A percentile compares a stretch with the other conserved stretches of the same genome.
Evolutionary conservation across 2,797 vertebrate species (phyloP).

Genomic region (Rousettus madagascariensis): DNA sequence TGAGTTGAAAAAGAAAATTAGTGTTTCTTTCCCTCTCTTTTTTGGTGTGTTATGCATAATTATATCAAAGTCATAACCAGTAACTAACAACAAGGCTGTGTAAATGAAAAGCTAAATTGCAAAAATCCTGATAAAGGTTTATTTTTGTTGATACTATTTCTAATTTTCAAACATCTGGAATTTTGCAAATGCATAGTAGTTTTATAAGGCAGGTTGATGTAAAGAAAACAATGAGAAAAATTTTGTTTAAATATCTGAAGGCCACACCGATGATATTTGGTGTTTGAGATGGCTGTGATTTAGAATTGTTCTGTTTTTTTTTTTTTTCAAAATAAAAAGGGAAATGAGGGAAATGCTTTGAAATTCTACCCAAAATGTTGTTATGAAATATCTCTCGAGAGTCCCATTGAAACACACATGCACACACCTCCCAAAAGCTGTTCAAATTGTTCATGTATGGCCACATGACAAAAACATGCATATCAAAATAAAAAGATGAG

Average conservation of each 20-base stretch:
- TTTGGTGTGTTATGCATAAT: neutral
- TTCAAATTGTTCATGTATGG: neutral
- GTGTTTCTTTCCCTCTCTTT: neutral
- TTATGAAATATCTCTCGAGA: neutral
- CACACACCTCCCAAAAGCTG: neutral
- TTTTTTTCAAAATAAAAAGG: neutral
- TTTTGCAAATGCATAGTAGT: neutral
- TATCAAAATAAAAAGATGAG: neutral
- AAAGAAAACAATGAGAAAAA: neutral
- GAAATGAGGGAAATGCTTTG: neutral
- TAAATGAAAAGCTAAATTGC: neutral
- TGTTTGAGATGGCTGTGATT: neutral
- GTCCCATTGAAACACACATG: neutral
- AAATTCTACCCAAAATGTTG: neutral
- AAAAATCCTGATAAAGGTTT: neutral
- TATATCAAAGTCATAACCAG: constrained; percentile 9
- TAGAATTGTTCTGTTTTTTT: neutral
- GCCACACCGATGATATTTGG: neutral
- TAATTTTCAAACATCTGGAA: neutral
- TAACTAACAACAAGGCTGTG: neutral
- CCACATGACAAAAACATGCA: neutral
- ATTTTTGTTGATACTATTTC: neutral
- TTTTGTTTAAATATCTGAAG: neutral
- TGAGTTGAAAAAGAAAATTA: constrained; percentile 19
- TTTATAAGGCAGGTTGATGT: neutral